Evolutionary conservation across 2,888 invertebrate species (phyloP), one percentile per base, ranked within the genome.

Genomic region (Monopis laevigella): DNA sequence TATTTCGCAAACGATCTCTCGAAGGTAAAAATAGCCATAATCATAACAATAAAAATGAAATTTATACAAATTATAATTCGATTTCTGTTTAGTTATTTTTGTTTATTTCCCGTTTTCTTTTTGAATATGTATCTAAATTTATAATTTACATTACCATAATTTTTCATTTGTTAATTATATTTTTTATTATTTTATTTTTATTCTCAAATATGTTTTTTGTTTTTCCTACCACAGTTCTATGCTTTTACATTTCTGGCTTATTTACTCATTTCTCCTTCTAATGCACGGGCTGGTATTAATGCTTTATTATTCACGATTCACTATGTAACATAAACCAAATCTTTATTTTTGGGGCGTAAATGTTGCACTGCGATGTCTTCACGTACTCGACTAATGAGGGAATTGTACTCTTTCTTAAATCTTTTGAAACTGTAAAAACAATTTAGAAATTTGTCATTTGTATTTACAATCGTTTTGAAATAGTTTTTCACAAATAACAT

Each of bases 1-100:
- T 92, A 88, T 92, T 92, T 92, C 92, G 92, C 91, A 92, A 92
- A 92, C 90, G 92, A 90, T 92, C 92, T 88, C 91, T 92, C 89
- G 92, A 92, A 92, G 92, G 92, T 92, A 92, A 91, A 88, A 88
- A 86, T 72, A 70, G 65, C 68, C 64, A 18, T 63, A 71, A 68
- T 59, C 70, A 62, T 65, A 65, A 61, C 64, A 58, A 53, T 58
- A 57, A 54, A 65, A 62, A 65, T 56, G 16, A 14, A 36, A 21
- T 34, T 12, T 19, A 14, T 8, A 24, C 59, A 61, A 67, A 65
- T 61, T 58, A 55, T 70, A 70, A 66, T n/a, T n/a, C n/a, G 68
- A 67, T 16, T 72, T 67, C 52, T 65, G 60, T 70, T 70, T 59
- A 59, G 55, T 59, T 54, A 56, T 51, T 56, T 52, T 55, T 45